Conservation (phyloP, 2,113 vertebrate genomes). For the Paradoxurus hermaphroditus region DNA sequence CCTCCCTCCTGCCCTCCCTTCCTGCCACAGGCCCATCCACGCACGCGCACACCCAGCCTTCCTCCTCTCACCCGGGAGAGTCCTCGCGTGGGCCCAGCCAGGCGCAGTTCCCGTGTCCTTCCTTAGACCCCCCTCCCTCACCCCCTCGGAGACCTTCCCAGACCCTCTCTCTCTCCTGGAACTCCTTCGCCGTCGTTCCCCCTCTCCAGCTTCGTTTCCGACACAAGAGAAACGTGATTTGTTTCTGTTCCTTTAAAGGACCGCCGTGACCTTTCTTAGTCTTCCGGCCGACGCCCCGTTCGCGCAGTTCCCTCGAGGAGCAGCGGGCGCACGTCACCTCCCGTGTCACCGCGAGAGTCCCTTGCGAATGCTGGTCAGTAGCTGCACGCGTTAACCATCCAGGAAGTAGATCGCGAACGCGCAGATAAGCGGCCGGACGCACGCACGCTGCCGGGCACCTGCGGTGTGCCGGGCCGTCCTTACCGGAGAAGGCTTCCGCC, state of each 20-base stretch:
- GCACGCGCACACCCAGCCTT: not conserved
- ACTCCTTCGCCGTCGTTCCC: not conserved
- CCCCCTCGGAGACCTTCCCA: too few species aligned
- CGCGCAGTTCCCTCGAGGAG: not conserved
- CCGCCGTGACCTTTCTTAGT: not conserved
- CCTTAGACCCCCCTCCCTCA: not conserved
- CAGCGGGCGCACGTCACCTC: rapidly evolving
- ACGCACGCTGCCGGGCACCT: rapidly evolving
- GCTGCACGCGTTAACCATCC: rapidly evolving
- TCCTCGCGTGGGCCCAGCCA: not conserved
- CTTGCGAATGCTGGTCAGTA: not conserved
- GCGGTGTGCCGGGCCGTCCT: rapidly evolving
- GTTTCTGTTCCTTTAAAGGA: not conserved
- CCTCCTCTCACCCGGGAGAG: too few species aligned
- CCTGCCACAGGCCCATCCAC: rapidly evolving
- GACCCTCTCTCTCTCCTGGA: too few species aligned
- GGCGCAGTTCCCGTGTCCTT: too few species aligned
- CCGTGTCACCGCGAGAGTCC: not conserved
- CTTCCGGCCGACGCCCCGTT: not conserved
- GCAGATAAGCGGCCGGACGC: rapidly evolving
- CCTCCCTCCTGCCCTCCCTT: not conserved
- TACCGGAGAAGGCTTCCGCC: not conserved
- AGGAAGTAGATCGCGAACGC: not conserved
- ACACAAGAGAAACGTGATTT: not conserved
- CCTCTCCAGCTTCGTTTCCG: not conserved